These are phyloP conservation scores for Psammodynastes pulverulentus DNA, from an alignment of 2,113 vertebrate genomes.

Conservation along the genomic window DNA sequence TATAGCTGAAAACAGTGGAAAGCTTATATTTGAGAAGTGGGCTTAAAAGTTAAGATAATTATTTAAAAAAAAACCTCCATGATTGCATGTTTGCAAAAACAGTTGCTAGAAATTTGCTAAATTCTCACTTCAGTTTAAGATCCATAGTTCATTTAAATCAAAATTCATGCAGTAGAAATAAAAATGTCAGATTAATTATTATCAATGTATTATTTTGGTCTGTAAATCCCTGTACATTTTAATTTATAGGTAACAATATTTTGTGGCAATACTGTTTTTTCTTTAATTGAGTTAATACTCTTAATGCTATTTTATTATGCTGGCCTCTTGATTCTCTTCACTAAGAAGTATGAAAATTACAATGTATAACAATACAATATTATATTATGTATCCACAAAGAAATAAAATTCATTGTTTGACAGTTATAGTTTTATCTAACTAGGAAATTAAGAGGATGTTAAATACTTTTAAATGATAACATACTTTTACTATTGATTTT, in stretches of 20 bases:
- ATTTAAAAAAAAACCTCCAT: neutral
- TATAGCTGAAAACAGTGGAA: neutral
- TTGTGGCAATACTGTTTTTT: neutral
- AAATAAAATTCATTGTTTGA: neutral
- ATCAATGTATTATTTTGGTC: slow-evolving; percentile 52
- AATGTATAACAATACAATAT: neutral
- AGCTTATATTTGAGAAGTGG: neutral
- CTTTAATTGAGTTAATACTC: neutral
- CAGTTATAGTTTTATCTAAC: neutral
- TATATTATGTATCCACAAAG: neutral
- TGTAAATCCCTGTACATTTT: slow-evolving; percentile 45
- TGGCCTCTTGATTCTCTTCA: neutral
- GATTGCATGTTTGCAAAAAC: neutral
- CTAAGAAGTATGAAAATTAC: neutral
- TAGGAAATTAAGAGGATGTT: neutral
- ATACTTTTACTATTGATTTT: neutral
- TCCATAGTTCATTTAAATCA: slow-evolving; percentile 26
- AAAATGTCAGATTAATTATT: slow-evolving; percentile 46
- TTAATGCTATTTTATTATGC: neutral
- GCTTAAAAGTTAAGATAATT: neutral
- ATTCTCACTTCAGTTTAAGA: slow-evolving; percentile 32
- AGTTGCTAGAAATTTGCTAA: slow-evolving; percentile 8
- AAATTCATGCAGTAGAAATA: slow-evolving; percentile 14
- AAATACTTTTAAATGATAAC: neutral
- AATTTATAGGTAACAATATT: slow-evolving; percentile 36